Conservation (phyloP, 2,113 vertebrate species). For the Chaetorhynchus papuensis region DNA sequence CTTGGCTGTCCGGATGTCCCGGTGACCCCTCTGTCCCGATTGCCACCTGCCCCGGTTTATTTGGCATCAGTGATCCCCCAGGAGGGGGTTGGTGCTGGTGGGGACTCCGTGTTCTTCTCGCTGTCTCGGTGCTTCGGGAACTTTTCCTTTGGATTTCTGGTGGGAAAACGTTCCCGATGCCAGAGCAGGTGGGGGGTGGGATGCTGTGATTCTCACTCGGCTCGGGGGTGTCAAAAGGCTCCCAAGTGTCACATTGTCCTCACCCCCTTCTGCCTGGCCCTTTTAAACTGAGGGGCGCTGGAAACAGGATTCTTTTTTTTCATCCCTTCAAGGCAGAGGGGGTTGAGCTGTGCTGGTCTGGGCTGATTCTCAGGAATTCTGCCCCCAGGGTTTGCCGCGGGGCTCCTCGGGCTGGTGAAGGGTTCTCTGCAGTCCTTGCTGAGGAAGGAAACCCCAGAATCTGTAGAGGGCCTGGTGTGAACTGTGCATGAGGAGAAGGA, state of each 20-base stretch:
- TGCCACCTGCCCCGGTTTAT: neutral
- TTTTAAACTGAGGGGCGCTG: neutral
- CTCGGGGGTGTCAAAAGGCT: neutral
- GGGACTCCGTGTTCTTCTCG: neutral
- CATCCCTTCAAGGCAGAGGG: neutral
- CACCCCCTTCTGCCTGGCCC: neutral
- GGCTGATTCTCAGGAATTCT: neutral
- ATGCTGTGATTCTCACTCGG: neutral
- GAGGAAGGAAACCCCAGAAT: neutral
- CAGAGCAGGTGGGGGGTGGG: neutral
- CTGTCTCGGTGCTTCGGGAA: neutral
- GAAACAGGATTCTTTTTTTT: neutral
- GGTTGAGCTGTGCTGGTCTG: neutral
- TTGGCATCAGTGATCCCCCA: neutral
- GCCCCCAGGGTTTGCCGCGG: neutral
- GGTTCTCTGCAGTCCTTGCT: neutral
- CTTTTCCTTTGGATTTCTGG: neutral
- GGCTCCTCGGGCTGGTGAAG: neutral
- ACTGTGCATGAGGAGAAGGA: neutral
- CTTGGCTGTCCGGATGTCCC: neutral
- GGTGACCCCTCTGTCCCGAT: neutral
- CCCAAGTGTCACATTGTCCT: neutral
- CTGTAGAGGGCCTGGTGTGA: neutral
- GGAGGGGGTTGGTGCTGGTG: neutral
- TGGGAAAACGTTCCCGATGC: fast-evolving